A percentile compares a stretch with the other conserved stretches of the same genome.
These are phyloP conservation scores for Calycopis cecrops DNA, from an alignment of 1,140 invertebrate genomes.

Conservation along the genomic window DNA sequence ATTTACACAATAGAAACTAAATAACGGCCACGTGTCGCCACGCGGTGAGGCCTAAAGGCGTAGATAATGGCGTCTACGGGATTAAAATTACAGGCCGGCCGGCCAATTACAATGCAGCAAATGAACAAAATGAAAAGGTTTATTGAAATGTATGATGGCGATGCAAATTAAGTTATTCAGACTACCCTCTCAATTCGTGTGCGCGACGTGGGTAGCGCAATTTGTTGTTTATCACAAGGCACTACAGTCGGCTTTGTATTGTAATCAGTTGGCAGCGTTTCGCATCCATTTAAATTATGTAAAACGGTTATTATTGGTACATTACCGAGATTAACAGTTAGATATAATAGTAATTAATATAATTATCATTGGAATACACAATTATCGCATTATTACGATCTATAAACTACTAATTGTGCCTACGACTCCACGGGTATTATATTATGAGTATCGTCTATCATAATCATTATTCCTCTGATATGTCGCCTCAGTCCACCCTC, in stretches of 20 bases:
- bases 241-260: not conserved
- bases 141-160: slow-evolving; percentile 29
- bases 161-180: slow-evolving; percentile 32
- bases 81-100: slow-evolving; percentile 35
- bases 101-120: slow-evolving; percentile 41
- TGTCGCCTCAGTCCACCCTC: no score
- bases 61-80: slow-evolving; percentile 3
- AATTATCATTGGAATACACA: not conserved
- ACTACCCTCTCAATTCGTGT: slow-evolving; percentile 1
- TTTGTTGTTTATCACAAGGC: not conserved
- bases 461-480: no score
- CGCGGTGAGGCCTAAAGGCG: not conserved
- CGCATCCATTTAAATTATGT: slow-evolving; percentile 1
- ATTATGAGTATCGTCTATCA: no score
- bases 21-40: slow-evolving; percentile 30
- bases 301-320: slow-evolving; percentile 2
- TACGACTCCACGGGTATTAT: not conserved
- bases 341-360: not conserved
- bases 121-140: slow-evolving; percentile 35
- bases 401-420: not conserved
- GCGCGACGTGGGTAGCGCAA: not conserved
- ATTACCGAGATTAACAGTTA: slow-evolving; percentile 4
- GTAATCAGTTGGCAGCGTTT: not conserved
- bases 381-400: not conserved
- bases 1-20: slow-evolving; percentile 34